Base-by-base conservation (phyloP, 2,113 vertebrate species). In the Oreotragus oreotragus region DNA sequence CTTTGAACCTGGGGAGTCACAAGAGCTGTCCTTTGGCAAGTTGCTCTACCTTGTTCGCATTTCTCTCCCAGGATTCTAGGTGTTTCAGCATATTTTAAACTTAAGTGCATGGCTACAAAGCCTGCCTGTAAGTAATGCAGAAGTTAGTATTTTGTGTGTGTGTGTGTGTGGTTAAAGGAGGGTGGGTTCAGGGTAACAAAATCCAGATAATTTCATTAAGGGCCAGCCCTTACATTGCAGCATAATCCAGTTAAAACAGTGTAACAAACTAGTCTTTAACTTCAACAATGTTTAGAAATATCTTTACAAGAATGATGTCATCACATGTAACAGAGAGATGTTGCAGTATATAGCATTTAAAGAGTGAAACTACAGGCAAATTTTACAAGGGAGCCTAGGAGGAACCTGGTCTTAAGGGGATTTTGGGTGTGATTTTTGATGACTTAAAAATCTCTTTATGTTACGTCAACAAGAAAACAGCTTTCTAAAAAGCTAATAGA, bases 401-500 rank as follows among this genome's bases (percentile, higher is more conserved):
- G 84, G 83, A 97, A 91, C 85, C 0, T 19, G 3, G 2, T 87
- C 16, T 90, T 60, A 91, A 58, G 70, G 58, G 43, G 30, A 70
- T 77, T 83, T 96, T 17, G 23, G 39, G 36, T 91, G 66, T 96
- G 86, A 70, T 90, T 27, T 85, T 92, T 97, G 64, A 23, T 88
- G 45, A 91, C 97, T 96, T 98, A 96, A 97, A n/a, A 98, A 97
- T 97, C 94, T 88, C 97, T 98, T 98, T 97, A 87, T 87, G 73
- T 98, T 98, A 94, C n/a, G 66, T 98, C 98, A 98, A 85, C 88
- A 90, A 95, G 96, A 97, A 98, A 95, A 87, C n/a, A 96, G n/a
- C 90, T 98, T 98, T 97, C 55, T 28, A n/a, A 89, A 90, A 87
- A 95, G 12, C 33, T 93, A 97, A 98, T 92, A 97, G 97, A 97